Conservation (phyloP, 2,797 vertebrate species). For the Sciurus carolinensis region DNA sequence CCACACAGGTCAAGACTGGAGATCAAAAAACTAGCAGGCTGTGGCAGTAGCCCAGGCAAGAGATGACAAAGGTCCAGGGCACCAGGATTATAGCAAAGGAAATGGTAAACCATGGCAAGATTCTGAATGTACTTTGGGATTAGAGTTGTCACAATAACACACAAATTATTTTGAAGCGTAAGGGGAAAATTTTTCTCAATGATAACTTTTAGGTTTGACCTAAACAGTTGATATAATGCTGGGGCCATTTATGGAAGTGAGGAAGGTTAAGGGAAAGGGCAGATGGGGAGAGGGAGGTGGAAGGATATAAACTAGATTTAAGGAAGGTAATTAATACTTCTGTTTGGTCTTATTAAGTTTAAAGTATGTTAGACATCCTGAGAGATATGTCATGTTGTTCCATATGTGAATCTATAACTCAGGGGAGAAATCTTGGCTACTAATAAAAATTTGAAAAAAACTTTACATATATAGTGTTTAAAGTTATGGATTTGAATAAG, state of each 20-base stretch:
- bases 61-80: background rate
- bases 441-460: slow-evolving; percentile 8
- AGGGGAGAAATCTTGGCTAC: background rate
- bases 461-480: background rate
- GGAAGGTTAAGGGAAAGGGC: background rate
- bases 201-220: background rate
- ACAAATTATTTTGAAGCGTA: background rate
- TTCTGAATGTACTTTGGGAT: background rate
- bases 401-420: background rate
- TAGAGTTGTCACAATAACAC: background rate
- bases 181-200: background rate
- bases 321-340: background rate
- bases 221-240: background rate
- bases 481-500: background rate
- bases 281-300: background rate
- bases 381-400: background rate
- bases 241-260: background rate
- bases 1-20: background rate
- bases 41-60: background rate
- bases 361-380: background rate
- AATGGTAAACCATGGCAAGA: background rate
- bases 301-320: background rate
- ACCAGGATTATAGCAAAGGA: background rate
- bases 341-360: background rate
- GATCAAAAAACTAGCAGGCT: background rate